These are phyloP conservation scores for Gallinago stenura DNA, from an alignment of 2,797 vertebrate genomes.

Conservation along the genomic window DNA sequence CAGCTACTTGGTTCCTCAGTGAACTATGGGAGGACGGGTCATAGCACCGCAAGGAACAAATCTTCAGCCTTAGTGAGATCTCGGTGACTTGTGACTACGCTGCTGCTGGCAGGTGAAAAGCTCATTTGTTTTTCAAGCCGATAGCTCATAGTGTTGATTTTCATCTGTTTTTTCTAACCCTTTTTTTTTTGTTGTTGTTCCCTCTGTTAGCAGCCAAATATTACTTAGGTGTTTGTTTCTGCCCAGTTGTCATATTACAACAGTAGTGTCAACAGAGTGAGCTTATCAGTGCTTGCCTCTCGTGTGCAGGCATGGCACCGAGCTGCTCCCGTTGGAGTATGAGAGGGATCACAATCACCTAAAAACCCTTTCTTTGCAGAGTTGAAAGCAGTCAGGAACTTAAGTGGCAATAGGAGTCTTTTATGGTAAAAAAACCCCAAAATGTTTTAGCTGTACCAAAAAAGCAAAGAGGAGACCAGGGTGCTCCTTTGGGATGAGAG, in stretches of 20 bases:
- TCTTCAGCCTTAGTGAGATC: neutral
- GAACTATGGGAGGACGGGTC: conserved; percentile 58
- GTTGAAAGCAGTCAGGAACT: neutral
- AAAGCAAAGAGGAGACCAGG: neutral
- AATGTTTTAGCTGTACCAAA: neutral
- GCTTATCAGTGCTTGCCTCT: neutral
- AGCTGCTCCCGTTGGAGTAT: neutral
- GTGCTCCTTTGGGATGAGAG: neutral
- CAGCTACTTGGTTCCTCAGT: conserved; percentile 38
- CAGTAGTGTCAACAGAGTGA: neutral
- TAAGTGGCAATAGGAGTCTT: neutral
- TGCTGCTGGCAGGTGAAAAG: neutral
- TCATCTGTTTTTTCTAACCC: neutral
- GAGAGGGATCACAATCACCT: neutral
- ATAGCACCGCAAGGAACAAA: conserved; percentile 44
- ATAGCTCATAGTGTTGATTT: neutral
- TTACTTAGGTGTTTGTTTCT: neutral
- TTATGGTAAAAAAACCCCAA: neutral
- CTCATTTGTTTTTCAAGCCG: conserved; percentile 23
- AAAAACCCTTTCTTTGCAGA: neutral
- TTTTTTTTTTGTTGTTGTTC: neutral
- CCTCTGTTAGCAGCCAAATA: neutral
- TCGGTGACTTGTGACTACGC: neutral
- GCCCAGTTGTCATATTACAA: neutral
- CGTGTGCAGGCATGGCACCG: neutral